Percentiles rank a stretch among this genome's conserved stretches.
phyloP scores from a whole-genome alignment of 1,140 invertebrate genomes.

The Zaprionus vittiger region DNA sequence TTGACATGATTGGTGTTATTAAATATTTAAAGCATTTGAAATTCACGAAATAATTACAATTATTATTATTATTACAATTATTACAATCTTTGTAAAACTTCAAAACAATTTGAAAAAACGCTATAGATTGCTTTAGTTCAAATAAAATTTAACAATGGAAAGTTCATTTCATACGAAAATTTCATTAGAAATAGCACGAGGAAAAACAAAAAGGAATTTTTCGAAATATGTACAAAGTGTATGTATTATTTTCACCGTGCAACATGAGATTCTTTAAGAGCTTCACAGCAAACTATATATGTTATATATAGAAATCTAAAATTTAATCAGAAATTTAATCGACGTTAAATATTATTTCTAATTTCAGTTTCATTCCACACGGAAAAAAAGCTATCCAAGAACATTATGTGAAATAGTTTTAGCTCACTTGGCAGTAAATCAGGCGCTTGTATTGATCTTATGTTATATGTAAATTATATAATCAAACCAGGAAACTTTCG shows the following conservation, averaged over 20 bases:
- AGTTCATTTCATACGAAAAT: no score
- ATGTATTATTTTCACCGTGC: no score
- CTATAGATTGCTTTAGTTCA: no score
- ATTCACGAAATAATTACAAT: background rate
- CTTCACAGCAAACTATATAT: background rate
- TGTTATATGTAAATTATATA: slow-evolving; percentile 1
- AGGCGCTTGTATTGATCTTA: background rate
- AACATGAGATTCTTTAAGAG: no score
- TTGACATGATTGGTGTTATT: background rate
- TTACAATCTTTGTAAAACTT: no score
- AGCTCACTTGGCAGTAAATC: background rate
- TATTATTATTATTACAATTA: no score
- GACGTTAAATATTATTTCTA: background rate
- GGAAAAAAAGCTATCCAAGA: background rate
- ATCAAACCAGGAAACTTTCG: background rate
- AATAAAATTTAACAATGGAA: no score
- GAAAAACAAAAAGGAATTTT: no score
- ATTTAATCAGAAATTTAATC: background rate
- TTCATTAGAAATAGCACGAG: no score
- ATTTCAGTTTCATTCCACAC: background rate
- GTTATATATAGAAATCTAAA: background rate
- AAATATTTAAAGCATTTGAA: background rate
- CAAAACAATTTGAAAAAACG: no score
- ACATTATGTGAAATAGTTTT: background rate
- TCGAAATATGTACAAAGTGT: no score